Percentiles rank a stretch among this genome's conserved stretches.
Evolutionary conservation across 2,113 vertebrate species (phyloP).

Genomic region (Zapornia atra): DNA sequence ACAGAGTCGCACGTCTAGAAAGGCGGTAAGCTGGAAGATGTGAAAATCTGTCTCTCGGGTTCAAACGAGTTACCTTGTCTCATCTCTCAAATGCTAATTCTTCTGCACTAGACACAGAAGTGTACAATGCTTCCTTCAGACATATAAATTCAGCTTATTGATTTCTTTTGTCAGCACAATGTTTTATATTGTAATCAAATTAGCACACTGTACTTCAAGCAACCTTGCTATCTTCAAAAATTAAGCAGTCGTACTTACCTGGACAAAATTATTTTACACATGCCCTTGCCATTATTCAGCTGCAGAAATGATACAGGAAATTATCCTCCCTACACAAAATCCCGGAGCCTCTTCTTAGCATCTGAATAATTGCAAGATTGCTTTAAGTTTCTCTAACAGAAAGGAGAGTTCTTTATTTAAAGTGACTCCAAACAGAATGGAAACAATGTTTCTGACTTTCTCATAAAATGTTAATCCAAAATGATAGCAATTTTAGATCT

Average conservation of each 20-base stretch:
- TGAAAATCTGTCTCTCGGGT: background rate
- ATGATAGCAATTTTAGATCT: background rate
- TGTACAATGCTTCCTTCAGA: background rate
- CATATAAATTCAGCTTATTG: slow-evolving; percentile 15
- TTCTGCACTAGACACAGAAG: background rate
- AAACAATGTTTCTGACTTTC: background rate
- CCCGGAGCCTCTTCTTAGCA: background rate
- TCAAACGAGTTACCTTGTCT: background rate
- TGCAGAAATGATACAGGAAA: background rate
- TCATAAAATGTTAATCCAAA: slow-evolving; percentile 26
- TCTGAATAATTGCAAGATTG: background rate
- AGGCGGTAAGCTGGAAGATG: background rate
- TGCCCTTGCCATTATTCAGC: background rate
- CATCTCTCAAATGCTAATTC: background rate
- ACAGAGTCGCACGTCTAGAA: background rate
- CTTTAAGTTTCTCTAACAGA: background rate
- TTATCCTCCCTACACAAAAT: background rate
- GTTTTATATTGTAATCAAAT: slow-evolving; percentile 30
- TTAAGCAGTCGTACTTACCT: background rate
- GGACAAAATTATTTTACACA: background rate
- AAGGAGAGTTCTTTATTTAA: slow-evolving; percentile 14
- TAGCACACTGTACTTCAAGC: slow-evolving; percentile 24
- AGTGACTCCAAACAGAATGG: background rate
- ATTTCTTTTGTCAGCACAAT: slow-evolving; percentile 15
- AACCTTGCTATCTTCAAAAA: slow-evolving; percentile 2